A percentile compares a stretch with the other conserved stretches of the same genome.
phyloP scores from a whole-genome alignment of 2,888 invertebrate genomes.

The Erebia palarica region DNA sequence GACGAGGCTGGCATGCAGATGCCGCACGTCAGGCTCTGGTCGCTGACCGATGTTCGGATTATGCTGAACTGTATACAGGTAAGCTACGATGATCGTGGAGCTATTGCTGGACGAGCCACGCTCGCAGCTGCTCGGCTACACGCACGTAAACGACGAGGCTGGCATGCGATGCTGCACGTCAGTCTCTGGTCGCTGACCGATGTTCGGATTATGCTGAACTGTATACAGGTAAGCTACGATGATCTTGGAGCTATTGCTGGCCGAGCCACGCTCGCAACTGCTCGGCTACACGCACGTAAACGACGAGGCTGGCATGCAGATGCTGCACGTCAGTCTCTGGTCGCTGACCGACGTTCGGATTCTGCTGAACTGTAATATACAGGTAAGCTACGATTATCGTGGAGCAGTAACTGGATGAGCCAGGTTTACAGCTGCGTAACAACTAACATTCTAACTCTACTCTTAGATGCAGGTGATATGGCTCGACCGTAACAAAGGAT shows the following conservation, averaged over 20 bases:
- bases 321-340: constrained; percentile 92
- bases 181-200: constrained; percentile 92
- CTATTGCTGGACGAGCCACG: constrained; percentile 91
- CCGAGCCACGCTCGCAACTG: constrained; percentile 88
- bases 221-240: constrained; percentile 87
- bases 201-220: constrained; percentile 88
- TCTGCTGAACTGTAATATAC: constrained; percentile 88
- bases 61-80: constrained; percentile 91
- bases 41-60: constrained; percentile 88
- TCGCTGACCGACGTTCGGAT: constrained; percentile 89
- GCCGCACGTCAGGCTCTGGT: constrained; percentile 92
- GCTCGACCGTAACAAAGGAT: too few species aligned
- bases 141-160: constrained; percentile 91
- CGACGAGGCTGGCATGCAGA: constrained; percentile 91
- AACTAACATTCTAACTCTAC: too few species aligned
- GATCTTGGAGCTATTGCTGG: constrained; percentile 91
- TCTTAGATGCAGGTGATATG: too few species aligned
- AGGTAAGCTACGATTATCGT: constrained; percentile 88
- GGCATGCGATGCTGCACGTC: constrained; percentile 92
- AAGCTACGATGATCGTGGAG: constrained; percentile 88
- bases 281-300: constrained; percentile 92
- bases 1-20: constrained; percentile 92
- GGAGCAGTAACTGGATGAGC: constrained; percentile 91
- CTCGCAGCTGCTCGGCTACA: constrained; percentile 88
- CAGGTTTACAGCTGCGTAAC: constrained; percentile 72